Conservation (phyloP, 2,797 vertebrate genomes). For the Rhinoraja longicauda region DNA sequence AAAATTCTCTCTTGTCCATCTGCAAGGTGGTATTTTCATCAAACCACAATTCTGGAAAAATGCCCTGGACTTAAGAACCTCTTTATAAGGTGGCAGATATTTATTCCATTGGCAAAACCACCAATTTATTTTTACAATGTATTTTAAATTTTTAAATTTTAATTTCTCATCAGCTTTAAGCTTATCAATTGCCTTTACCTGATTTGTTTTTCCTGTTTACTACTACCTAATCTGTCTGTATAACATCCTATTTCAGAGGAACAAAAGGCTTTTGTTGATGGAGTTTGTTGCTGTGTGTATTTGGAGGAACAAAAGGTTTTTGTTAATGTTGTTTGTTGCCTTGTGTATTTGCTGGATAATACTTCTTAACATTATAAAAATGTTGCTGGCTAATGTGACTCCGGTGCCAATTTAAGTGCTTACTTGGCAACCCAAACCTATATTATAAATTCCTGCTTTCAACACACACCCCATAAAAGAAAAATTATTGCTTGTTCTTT, state of each 20-base stretch:
- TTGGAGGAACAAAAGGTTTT: neutral
- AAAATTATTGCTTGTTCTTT: slow-evolving; percentile 6
- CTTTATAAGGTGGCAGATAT: neutral
- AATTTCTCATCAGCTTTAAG: neutral
- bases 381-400: slow-evolving; percentile 3
- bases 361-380: neutral
- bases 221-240: neutral
- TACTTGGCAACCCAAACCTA: neutral
- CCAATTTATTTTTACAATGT: neutral
- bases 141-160: neutral
- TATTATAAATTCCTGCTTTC: slow-evolving; percentile 36
- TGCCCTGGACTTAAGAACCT: neutral
- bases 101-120: neutral
- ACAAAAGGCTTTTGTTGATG: slow-evolving; percentile 25
- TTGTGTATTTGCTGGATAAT: neutral
- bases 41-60: neutral
- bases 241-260: neutral
- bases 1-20: neutral
- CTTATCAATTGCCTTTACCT: neutral
- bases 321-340: slow-evolving; percentile 28
- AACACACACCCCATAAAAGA: slow-evolving; percentile 13
- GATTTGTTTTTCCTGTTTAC: neutral
- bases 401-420: slow-evolving; percentile 21
- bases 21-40: neutral
- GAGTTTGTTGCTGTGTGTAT: neutral